Evolutionary conservation across 2,113 vertebrate genomes (phyloP).

Genomic region (Grallaria varia): DNA sequence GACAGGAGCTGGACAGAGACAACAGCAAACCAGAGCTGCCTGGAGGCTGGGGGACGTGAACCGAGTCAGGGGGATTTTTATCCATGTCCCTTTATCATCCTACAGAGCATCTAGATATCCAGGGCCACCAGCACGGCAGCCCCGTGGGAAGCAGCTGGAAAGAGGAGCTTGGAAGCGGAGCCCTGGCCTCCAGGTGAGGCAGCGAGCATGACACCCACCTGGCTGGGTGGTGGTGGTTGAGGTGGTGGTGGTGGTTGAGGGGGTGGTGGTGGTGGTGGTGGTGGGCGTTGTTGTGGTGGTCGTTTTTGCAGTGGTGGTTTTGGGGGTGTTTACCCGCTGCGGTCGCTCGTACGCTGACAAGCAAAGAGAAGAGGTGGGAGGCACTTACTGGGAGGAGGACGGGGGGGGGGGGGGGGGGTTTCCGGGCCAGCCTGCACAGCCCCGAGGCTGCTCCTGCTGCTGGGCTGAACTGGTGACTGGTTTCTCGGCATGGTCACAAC

Average conservation of each 20-base stretch:
- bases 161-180: rapidly evolving
- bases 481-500: not conserved
- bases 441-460: not conserved
- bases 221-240: conserved; percentile 42
- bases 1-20: rapidly evolving
- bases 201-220: conserved; percentile 65
- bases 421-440: not conserved
- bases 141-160: not conserved
- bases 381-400: not conserved
- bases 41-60: not conserved
- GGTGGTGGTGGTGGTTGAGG: not conserved
- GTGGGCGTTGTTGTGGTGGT: not conserved
- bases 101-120: not conserved
- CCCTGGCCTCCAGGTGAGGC: not conserved
- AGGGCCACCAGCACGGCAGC: not conserved
- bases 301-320: not conserved
- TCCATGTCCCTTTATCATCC: conserved; percentile 19
- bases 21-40: not conserved
- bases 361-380: conserved; percentile 38
- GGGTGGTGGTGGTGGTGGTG: not conserved
- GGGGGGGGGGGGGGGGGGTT: not conserved
- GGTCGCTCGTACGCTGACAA: conserved; percentile 15
- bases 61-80: conserved; percentile 10
- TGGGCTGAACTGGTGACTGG: not conserved
- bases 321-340: not conserved